Evolutionary conservation across 2,888 invertebrate species (phyloP).

Genomic region (Sturmia bella): DNA sequence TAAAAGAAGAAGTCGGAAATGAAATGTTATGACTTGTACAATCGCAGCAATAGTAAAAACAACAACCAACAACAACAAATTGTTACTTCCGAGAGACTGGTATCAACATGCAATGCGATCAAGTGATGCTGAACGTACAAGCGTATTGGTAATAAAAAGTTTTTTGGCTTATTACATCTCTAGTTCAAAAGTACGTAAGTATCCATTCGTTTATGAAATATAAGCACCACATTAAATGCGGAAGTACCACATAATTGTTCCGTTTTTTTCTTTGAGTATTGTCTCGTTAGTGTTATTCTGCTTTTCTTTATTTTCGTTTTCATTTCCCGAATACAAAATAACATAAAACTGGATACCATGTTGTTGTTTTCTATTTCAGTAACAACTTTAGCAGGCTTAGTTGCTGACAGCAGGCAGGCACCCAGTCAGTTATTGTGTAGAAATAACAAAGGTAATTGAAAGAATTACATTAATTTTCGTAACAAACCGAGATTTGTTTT

Average conservation of each 20-base stretch:
- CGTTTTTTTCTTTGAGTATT: constrained; percentile 58
- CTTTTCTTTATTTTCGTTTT: constrained; percentile 44
- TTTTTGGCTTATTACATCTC: constrained; percentile 55
- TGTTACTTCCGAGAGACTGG: constrained; percentile 61
- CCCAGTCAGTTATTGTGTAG: constrained; percentile 52
- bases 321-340: constrained; percentile 64
- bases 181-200: constrained; percentile 29
- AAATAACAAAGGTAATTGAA: constrained; percentile 10
- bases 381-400: constrained; percentile 36
- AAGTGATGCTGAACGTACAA: constrained; percentile 62
- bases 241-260: constrained; percentile 64
- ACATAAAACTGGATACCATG: constrained; percentile 13
- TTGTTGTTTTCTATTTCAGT: constrained; percentile 10
- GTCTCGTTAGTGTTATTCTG: constrained; percentile 27
- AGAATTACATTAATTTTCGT: constrained; percentile 14
- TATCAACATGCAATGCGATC: constrained; percentile 59
- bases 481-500: no score
- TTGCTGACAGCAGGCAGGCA: constrained; percentile 29
- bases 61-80: constrained; percentile 39
- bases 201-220: constrained; percentile 38
- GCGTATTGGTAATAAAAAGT: constrained; percentile 29
- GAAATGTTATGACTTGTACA: constrained; percentile 14
- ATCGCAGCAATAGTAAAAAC: constrained; percentile 29
- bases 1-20: constrained; percentile 49
- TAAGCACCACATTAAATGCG: constrained; percentile 64